Evolutionary conservation across 2,888 invertebrate genomes (phyloP), one percentile per base, ranked within the genome.

Genomic region (Eristalinus sepulchralis): DNA sequence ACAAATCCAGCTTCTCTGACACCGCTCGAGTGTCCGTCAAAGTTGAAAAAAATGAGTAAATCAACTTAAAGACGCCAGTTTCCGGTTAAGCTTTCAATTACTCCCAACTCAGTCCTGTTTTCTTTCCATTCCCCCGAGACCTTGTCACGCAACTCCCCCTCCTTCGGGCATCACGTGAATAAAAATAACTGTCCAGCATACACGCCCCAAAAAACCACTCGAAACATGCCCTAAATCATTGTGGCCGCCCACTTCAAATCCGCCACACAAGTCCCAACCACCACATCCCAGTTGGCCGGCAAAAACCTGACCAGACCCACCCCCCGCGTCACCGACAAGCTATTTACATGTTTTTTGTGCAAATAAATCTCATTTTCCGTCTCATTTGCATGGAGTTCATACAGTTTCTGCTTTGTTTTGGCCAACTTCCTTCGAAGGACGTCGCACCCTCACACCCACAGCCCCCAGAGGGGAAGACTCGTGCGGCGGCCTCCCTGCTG

Each of bases 361-460:
- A 33, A 39, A 71, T 78, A 71, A 78, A 71, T 78, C 57, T 57
- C 22, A 33, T 67, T n/a, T 39, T 27, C 47, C 27, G 34, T 36
- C 66, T 66, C 20, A 71, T 82, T 77, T 71, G 66, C 77, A 76
- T 82, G 66, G 62, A 63, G 22, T 82, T 31, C 55, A 66, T 64
- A 81, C 39, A n/a, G 13, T 47, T 10, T 24, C n/a, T n/a, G n/a
- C n/a, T n/a, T n/a, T n/a, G n/a, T n/a, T 57, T 59, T 17, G 8
- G 6, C 17, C 17, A 8, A 47, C 17, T 47, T 47, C 47, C 17
- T 47, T 47, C 17, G 47, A 47, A 47, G 47, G 47, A 47, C 47
- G 17, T 8, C 17, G 17, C 47, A 17, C 47, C 47, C 47, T 47
- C 47, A 47, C 47, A 1, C 47, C 47, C 2, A n/a, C n/a, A n/a